phyloP scores from a whole-genome alignment of 1,140 invertebrate genomes.

The Venustaconcha ellipsiformis region DNA sequence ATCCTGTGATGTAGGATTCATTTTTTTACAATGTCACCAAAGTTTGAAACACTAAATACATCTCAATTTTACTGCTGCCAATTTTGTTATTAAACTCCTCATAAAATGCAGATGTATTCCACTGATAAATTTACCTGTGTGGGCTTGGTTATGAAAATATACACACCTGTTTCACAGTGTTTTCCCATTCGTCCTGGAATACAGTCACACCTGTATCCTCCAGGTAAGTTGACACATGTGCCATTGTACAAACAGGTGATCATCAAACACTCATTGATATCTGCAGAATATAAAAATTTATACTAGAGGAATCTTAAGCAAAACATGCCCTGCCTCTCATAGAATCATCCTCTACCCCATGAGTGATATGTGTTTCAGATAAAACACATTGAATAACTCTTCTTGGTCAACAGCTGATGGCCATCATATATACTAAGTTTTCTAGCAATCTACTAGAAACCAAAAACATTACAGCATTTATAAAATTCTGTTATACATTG shows the following conservation, averaged over 20 bases:
- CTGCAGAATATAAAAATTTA: conserved; percentile 38
- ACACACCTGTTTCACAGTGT: conserved; percentile 60
- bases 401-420: too few species aligned
- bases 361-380: not conserved
- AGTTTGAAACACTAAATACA: not conserved
- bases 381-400: too few species aligned
- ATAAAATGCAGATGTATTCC: too few species aligned
- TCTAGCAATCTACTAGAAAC: too few species aligned
- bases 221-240: conserved; percentile 74
- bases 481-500: too few species aligned
- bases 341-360: conserved; percentile 24
- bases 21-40: not conserved
- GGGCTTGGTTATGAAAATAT: conserved; percentile 53
- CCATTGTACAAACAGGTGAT: conserved; percentile 86
- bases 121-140: too few species aligned
- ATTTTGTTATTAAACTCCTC: too few species aligned
- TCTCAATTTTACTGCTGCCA: too few species aligned
- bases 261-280: conserved; percentile 84
- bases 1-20: not conserved
- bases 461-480: too few species aligned
- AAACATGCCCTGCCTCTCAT: conserved; percentile 26
- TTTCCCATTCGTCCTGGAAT: conserved; percentile 46
- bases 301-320: not conserved
- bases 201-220: conserved; percentile 41
- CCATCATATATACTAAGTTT: too few species aligned